These are phyloP conservation scores for Auanema sp. DNA, from an alignment of 2,888 invertebrate species.

Conservation along the genomic window DNA sequence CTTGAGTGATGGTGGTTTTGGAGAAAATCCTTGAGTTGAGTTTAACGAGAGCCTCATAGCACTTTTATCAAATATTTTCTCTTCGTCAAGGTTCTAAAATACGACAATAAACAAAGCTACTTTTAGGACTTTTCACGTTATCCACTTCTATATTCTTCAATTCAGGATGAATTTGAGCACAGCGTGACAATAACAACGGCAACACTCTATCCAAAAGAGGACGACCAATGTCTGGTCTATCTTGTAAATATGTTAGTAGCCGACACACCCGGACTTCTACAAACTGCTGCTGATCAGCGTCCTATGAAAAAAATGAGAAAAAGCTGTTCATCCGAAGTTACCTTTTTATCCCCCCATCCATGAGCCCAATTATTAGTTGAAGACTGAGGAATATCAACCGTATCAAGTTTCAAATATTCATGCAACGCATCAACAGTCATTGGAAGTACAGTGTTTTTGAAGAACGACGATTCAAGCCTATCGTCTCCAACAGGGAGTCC, in stretches of 20 bases:
- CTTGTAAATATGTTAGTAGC: slow-evolving; percentile 80
- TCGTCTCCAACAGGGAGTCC: slow-evolving; percentile 34
- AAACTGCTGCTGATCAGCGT: slow-evolving; percentile 55
- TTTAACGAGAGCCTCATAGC: slow-evolving; percentile 12
- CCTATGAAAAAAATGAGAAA: slow-evolving; percentile 12
- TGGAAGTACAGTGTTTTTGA: slow-evolving; percentile 35
- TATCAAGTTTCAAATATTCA: slow-evolving; percentile 40
- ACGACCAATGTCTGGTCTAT: slow-evolving; percentile 83
- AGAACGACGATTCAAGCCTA: slow-evolving; percentile 36
- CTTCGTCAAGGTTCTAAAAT: background rate
- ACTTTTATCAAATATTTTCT: slow-evolving; percentile 9
- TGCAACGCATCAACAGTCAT: slow-evolving; percentile 36
- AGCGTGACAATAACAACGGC: slow-evolving; percentile 74
- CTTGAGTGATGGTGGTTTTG: too few relatives aligned
- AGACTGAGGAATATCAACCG: slow-evolving; percentile 46
- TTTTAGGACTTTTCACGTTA: background rate
- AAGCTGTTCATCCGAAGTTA: background rate
- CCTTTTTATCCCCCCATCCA: slow-evolving; percentile 20
- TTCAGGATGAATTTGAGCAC: slow-evolving; percentile 51
- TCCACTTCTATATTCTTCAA: background rate
- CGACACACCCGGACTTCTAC: slow-evolving; percentile 71
- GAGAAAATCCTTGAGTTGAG: slow-evolving; percentile 1
- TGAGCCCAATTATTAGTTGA: slow-evolving; percentile 14
- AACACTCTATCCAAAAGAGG: slow-evolving; percentile 78
- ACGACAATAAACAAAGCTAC: background rate